Base-by-base conservation (phyloP, 2,888 invertebrate species). In the Cheilosia soror region DNA sequence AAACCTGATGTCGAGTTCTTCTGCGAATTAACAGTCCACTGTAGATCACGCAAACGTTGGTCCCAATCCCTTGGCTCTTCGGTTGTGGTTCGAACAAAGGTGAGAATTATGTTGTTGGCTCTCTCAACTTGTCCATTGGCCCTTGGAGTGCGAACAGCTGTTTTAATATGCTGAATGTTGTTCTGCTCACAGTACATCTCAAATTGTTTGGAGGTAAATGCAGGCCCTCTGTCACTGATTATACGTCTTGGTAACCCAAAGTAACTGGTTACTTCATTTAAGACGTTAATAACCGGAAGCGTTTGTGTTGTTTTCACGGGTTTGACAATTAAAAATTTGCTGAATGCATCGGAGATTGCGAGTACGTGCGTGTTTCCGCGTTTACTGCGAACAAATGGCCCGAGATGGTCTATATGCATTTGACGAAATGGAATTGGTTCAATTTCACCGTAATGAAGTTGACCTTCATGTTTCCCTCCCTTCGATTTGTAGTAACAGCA, bases 201-300 rank as follows among this genome's bases (percentile, higher is more conserved):
- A 47, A 90, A 89, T 11, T 25, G 27, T 5, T 87, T 87, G 0
- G 89, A 88, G 0, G 88, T 89, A 63, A 87, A 90, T 2, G 89
- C 88, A 1, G 89, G 87, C 13, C 89, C 89, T 71, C 88, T 65
- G 72, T 90, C 89, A 4, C 87, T 86, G 27, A 89, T 80, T 1
- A 89, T 71, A 6, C 83, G 76, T 47, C 40, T 69, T 47, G 88
- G 88, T 29, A 73, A 77, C 0, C 88, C 89, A 69, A 88, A 89
- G 79, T 87, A 80, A 13, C 53, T 29, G 0, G 69, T 76, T 2
- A 85, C n/a, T 58, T 81, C 84, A 51, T 75, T 75, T 0, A 86
- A 27, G 1, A 63, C 11, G 5, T 71, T 60, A 0, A 83, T 47
- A 13, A 79, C 79, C 4, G 68, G 60, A 9, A 9, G 2, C 1